Percentiles rank a stretch among this genome's conserved stretches.
Conservation (phyloP, 1,140 invertebrate species). For the Drosophila miranda region DNA sequence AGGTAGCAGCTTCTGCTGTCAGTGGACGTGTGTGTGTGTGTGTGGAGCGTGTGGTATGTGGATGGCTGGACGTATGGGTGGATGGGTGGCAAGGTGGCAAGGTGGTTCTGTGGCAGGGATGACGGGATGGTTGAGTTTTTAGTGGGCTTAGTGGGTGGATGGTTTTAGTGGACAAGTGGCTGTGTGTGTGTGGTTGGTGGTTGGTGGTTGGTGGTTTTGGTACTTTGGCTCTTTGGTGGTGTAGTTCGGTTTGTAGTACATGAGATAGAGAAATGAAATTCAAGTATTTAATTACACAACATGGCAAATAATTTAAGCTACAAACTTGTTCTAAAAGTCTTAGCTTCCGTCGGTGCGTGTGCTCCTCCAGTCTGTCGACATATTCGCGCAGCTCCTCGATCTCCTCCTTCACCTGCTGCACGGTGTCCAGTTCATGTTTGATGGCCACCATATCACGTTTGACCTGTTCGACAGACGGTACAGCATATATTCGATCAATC, state of each 20-base stretch:
- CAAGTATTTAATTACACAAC: slow-evolving; percentile 83
- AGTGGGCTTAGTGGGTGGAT: slow-evolving; percentile 23
- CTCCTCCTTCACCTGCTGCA: slow-evolving; percentile 96
- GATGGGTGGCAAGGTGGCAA: slow-evolving; percentile 7
- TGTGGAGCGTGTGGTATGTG: slow-evolving; percentile 27
- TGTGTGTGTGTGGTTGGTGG: slow-evolving; percentile 32
- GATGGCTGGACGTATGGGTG: background rate
- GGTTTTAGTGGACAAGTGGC: slow-evolving; percentile 17
- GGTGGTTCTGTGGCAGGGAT: slow-evolving; percentile 27
- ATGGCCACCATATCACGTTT: slow-evolving; percentile 97
- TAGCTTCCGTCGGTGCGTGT: slow-evolving; percentile 92
- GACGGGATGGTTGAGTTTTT: background rate
- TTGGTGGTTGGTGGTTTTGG: slow-evolving; percentile 59
- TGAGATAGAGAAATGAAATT: slow-evolving; percentile 82
- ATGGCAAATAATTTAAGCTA: slow-evolving; percentile 83
- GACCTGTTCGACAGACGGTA: slow-evolving; percentile 84
- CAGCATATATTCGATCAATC: background rate
- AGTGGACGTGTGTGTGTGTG: slow-evolving; percentile 41
- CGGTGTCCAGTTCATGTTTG: slow-evolving; percentile 95
- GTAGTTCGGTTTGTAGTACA: slow-evolving; percentile 77
- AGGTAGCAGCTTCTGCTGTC: slow-evolving; percentile 32
- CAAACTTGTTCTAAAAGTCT: slow-evolving; percentile 93
- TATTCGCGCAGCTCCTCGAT: slow-evolving; percentile 95
- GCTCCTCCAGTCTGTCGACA: slow-evolving; percentile 94
- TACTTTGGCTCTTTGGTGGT: slow-evolving; percentile 28